These are phyloP conservation scores for Callaeas wilsoni DNA, from an alignment of 2,113 vertebrate species.

Conservation along the genomic window DNA sequence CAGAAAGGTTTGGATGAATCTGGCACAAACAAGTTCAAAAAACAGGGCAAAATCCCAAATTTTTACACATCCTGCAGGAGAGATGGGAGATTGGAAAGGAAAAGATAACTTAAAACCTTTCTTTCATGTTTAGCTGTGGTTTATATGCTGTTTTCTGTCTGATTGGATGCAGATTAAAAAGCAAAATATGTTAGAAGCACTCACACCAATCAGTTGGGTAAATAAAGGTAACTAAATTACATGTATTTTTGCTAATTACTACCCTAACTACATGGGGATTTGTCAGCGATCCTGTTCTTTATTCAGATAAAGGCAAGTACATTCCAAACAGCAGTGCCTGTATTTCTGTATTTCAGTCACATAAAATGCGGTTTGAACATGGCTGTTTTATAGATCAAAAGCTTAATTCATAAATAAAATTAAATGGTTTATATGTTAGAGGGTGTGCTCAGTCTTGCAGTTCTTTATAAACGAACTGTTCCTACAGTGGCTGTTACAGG, in stretches of 20 bases:
- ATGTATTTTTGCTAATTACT: conserved; percentile 33
- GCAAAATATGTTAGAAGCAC: background rate
- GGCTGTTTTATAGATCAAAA: background rate
- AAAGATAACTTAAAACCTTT: background rate
- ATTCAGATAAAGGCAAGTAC: background rate
- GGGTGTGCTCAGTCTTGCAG: background rate
- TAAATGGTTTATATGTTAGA: background rate
- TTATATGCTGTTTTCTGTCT: conserved; percentile 14
- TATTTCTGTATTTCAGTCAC: background rate
- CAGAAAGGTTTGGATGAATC: background rate
- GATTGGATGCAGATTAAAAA: conserved; percentile 44
- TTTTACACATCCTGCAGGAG: background rate
- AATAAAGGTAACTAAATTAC: conserved; percentile 32
- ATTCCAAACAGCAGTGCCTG: background rate
- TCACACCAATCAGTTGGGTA: background rate
- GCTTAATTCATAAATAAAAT: background rate
- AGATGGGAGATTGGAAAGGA: background rate
- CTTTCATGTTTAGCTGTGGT: background rate
- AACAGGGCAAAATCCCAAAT: background rate
- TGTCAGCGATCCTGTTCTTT: background rate
- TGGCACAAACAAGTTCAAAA: background rate
- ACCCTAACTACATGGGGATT: background rate
- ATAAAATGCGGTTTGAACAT: background rate
- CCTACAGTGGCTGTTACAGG: background rate
- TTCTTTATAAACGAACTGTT: background rate